Percentiles rank a stretch among this genome's conserved stretches.
Conservation (phyloP, 1,140 invertebrate species). For the Kradibia gibbosae region DNA sequence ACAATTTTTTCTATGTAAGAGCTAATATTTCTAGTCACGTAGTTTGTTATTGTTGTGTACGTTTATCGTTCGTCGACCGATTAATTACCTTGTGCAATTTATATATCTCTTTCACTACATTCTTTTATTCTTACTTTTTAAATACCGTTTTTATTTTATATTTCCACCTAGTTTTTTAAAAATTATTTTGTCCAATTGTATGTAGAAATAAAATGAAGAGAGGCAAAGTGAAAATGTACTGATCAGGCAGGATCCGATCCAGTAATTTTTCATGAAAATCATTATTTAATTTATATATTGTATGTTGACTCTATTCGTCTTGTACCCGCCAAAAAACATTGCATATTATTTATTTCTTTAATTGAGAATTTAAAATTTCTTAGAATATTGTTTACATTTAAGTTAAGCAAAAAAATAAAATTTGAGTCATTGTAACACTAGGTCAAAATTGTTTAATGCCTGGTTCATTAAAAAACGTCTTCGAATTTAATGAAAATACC, state of each 20-base stretch:
- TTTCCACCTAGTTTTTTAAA: background rate
- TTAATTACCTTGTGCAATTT: constrained; percentile 7
- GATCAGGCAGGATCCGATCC: constrained; percentile 69
- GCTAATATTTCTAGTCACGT: constrained; percentile 52
- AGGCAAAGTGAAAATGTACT: constrained; percentile 21
- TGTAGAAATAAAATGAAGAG: background rate
- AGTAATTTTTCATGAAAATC: constrained; percentile 47
- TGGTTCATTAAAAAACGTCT: constrained; percentile 24
- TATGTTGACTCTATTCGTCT: constrained; percentile 36
- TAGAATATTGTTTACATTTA: constrained; percentile 59
- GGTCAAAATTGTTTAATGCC: constrained; percentile 44
- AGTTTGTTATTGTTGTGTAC: constrained; percentile 35
- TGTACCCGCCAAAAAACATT: constrained; percentile 37
- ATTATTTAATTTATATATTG: constrained; percentile 22
- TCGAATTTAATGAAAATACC: constrained; percentile 5
- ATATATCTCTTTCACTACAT: constrained; percentile 25
- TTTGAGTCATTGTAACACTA: constrained; percentile 29
- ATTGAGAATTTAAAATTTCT: constrained; percentile 53
- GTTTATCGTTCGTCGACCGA: constrained; percentile 17
- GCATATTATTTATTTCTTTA: constrained; percentile 69
- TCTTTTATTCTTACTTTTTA: constrained; percentile 36
- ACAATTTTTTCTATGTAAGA: constrained; percentile 34
- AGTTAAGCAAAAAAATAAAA: constrained; percentile 38
- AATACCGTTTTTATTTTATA: background rate
- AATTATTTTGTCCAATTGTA: background rate